A percentile compares a stretch with the other conserved stretches of the same genome.
Evolutionary conservation across 2,113 vertebrate genomes (phyloP).

Genomic region (Notiomystis cincta): DNA sequence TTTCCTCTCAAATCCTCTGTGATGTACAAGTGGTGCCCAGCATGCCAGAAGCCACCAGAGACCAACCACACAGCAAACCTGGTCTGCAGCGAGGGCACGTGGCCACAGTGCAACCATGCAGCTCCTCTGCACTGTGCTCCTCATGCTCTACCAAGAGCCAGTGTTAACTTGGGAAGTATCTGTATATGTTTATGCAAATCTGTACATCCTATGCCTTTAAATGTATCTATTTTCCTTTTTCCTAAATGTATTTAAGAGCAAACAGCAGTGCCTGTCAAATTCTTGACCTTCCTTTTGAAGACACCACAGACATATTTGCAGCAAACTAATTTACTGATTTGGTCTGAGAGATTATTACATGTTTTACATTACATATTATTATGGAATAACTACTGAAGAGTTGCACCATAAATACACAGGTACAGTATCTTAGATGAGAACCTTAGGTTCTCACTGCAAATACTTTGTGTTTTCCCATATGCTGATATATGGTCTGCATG

Average conservation of each 20-base stretch:
- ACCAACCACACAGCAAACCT: fast-evolving
- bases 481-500: neutral
- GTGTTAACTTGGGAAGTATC: neutral
- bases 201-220: neutral
- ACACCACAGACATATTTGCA: neutral
- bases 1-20: neutral
- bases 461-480: neutral
- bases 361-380: too few species aligned
- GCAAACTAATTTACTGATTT: neutral
- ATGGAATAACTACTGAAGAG: neutral
- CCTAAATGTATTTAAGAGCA: neutral
- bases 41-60: neutral
- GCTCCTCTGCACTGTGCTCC: neutral
- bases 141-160: neutral
- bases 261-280: fast-evolving
- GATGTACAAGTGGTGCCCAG: neutral
- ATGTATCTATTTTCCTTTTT: neutral
- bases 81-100: fast-evolving
- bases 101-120: neutral
- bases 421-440: neutral
- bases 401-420: neutral
- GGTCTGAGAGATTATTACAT: neutral
- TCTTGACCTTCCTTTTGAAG: neutral
- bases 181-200: neutral
- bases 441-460: neutral